Evolutionary conservation across 2,888 invertebrate genomes (phyloP).

Genomic region (Synergus umbraculus): DNA sequence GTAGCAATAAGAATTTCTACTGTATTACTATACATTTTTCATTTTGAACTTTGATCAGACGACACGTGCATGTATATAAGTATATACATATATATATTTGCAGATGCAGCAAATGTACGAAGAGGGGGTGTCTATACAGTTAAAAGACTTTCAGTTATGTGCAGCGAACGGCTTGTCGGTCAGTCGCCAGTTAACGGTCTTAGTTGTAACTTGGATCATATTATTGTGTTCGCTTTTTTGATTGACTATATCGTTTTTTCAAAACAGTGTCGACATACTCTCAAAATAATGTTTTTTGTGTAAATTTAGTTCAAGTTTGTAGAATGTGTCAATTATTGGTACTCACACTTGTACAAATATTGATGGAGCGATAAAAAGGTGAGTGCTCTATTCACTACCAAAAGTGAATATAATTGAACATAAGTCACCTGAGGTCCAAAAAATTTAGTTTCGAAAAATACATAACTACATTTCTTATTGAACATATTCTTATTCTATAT

Average conservation of each 20-base stretch:
- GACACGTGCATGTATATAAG: neutral
- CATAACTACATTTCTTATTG: too few relatives aligned
- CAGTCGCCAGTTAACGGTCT: neutral
- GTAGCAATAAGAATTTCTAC: too few relatives aligned
- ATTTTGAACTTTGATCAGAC: neutral
- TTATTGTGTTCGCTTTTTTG: neutral
- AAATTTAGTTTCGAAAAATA: too few relatives aligned
- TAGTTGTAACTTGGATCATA: neutral
- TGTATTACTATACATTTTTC: too few relatives aligned
- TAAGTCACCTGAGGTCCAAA: neutral
- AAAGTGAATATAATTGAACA: neutral
- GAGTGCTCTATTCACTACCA: neutral
- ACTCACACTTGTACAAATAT: neutral
- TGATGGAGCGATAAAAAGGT: neutral
- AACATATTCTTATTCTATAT: too few relatives aligned
- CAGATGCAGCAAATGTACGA: neutral
- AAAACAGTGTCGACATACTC: neutral
- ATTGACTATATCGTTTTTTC: neutral
- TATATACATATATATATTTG: neutral
- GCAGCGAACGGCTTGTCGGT: neutral
- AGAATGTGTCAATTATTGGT: neutral
- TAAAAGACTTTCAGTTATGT: neutral
- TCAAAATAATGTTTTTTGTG: neutral
- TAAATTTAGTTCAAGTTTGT: neutral
- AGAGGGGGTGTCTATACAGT: neutral